Conservation (phyloP, 2,888 invertebrate species). For the Tinea pellionella region DNA sequence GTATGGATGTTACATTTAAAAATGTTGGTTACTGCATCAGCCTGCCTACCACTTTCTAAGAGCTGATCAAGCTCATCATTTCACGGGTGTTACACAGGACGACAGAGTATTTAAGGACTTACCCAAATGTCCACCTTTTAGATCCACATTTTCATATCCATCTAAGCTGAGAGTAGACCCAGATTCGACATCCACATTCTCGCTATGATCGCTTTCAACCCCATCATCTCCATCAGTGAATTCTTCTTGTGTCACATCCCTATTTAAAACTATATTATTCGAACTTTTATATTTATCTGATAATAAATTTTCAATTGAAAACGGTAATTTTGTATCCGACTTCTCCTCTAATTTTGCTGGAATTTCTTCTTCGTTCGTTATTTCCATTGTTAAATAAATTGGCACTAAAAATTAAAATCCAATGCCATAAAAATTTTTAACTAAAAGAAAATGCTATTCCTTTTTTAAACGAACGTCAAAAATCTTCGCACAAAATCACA, state of each 20-base stretch:
- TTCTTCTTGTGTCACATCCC: neutral
- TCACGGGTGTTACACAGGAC: no score
- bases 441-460: neutral
- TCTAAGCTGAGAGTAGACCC: conserved; percentile 23
- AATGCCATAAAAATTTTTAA: no score
- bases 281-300: conserved; percentile 36
- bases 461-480: neutral
- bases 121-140: conserved; percentile 20
- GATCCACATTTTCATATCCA: conserved; percentile 37
- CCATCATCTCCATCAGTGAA: neutral
- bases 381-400: conserved; percentile 10
- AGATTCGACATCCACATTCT: conserved; percentile 9
- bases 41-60: no score
- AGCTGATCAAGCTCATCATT: no score
- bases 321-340: conserved; percentile 40
- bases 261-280: neutral
- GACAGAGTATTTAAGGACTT: no score
- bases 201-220: conserved; percentile 5
- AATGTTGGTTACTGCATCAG: no score
- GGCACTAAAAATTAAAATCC: neutral
- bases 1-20: no score
- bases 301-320: conserved; percentile 54
- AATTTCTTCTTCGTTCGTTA: conserved; percentile 35
- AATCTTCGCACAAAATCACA: neutral
- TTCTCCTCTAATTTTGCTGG: conserved; percentile 18